These are phyloP conservation scores for Melanogrammus aeglefinus DNA, from an alignment of 2,797 vertebrate species.

Conservation along the genomic window DNA sequence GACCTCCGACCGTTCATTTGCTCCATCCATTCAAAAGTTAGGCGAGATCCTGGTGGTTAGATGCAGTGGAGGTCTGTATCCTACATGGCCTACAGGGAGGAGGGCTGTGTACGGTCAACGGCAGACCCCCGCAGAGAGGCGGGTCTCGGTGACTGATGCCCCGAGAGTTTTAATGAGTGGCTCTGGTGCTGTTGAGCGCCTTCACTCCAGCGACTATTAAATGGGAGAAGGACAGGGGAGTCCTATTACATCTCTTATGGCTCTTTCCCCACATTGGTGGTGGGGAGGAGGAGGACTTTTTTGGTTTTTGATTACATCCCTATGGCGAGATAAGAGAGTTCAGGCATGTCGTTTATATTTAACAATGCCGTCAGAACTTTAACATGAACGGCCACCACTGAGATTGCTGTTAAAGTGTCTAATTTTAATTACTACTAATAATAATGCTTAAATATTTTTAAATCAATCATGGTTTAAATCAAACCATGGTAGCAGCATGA, in stretches of 20 bases:
- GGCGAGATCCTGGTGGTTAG: no score
- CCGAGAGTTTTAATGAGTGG: constrained; percentile 79
- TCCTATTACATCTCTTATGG: constrained; percentile 77
- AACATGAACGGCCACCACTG: constrained; percentile 67
- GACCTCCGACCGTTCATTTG: no score
- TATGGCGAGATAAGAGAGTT: constrained; percentile 75
- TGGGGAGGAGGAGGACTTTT: constrained; percentile 59
- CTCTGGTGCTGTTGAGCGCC: constrained; percentile 66
- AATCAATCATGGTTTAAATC: no score
- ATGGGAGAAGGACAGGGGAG: constrained; percentile 61
- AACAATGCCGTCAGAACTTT: constrained; percentile 70
- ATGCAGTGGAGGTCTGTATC: constrained; percentile 31
- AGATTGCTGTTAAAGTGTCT: constrained; percentile 75
- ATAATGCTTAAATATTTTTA: not conserved
- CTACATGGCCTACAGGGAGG: constrained; percentile 39
- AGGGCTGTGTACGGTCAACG: no score
- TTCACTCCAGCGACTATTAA: constrained; percentile 74
- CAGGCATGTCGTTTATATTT: constrained; percentile 77
- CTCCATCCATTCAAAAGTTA: no score
- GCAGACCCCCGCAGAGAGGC: constrained; percentile 55
- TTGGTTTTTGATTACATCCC: constrained; percentile 78
- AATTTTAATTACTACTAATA: constrained; percentile 54
- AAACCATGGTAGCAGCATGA: no score
- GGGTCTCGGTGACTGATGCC: constrained; percentile 68
- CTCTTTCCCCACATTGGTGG: constrained; percentile 71